Conservation (phyloP, 2,888 invertebrate species). For the Mactromeris polynyma region DNA sequence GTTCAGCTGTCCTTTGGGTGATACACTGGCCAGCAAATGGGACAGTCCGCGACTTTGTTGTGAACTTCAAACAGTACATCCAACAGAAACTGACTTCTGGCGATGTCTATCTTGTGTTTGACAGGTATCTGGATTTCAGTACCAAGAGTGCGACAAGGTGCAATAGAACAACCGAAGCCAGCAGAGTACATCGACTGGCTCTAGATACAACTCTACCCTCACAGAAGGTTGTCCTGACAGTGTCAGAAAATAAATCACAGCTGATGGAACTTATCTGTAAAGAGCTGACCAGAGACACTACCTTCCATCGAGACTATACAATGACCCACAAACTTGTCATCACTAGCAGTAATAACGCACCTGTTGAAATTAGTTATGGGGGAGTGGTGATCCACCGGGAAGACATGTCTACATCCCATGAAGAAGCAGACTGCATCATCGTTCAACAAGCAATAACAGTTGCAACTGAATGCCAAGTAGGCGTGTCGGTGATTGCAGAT, state of each 20-base stretch:
- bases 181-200: neutral
- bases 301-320: no score
- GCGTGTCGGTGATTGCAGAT: neutral
- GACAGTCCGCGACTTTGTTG: slow-evolving; percentile 3
- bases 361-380: neutral
- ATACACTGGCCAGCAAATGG: slow-evolving; percentile 27
- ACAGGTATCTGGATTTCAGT: slow-evolving; percentile 18
- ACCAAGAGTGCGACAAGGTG: neutral
- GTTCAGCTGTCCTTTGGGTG: slow-evolving; percentile 33
- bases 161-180: neutral
- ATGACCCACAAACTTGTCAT: neutral
- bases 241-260: neutral
- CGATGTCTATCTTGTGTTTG: slow-evolving; percentile 30
- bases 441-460: slow-evolving; percentile 15
- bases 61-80: neutral
- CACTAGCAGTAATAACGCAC: neutral
- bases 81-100: neutral
- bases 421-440: slow-evolving; percentile 17
- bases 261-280: neutral
- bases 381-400: neutral
- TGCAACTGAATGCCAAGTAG: neutral
- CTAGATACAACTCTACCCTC: neutral
- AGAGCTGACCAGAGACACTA: neutral
- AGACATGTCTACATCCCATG: slow-evolving; percentile 12
- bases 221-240: neutral